These are phyloP conservation scores for Pterophyllum scalare DNA, from an alignment of 2,113 vertebrate genomes.

Conservation along the genomic window DNA sequence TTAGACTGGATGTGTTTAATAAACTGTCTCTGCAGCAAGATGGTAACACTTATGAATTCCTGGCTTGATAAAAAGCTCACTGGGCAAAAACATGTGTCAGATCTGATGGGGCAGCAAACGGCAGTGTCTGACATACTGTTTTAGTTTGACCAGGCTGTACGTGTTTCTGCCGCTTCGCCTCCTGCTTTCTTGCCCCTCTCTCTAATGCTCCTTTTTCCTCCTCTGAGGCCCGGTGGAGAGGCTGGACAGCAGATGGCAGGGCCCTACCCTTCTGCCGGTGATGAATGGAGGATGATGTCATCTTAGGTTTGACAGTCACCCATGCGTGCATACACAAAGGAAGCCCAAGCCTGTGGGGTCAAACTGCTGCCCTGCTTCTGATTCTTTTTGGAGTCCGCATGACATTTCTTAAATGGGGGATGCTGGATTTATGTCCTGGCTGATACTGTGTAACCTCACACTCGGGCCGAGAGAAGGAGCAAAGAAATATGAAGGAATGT, in stretches of 20 bases:
- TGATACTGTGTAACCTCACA: conserved; percentile 88
- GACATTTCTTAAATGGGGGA: conserved; percentile 91
- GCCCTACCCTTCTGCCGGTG: conserved; percentile 85
- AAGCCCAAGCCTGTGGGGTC: conserved; percentile 86
- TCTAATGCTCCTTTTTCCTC: conserved; percentile 52
- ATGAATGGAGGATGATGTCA: conserved; percentile 99
- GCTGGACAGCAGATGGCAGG: conserved; percentile 91
- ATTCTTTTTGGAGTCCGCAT: conserved; percentile 86
- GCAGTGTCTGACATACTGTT: conserved; percentile 80
- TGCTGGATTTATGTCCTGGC: conserved; percentile 92
- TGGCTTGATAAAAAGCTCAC: conserved; percentile 50
- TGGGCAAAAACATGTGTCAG: conserved; percentile 61
- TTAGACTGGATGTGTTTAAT: conserved; percentile 35
- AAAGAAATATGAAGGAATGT: conserved; percentile 84
- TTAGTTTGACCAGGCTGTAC: conserved; percentile 51
- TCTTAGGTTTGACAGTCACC: conserved; percentile 84
- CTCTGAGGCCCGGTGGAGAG: conserved; percentile 78
- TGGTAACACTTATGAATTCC: conserved; percentile 45
- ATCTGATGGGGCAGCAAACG: conserved; percentile 59
- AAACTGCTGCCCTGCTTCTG: conserved; percentile 86
- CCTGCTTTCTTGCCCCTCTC: conserved; percentile 44
- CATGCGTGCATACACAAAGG: conserved; percentile 84
- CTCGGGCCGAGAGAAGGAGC: conserved; percentile 76
- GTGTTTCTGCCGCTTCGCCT: conserved; percentile 44
- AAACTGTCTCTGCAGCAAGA: conserved; percentile 41